Conservation (phyloP, 1,140 invertebrate species). For the Tetragnatha versicolor region DNA sequence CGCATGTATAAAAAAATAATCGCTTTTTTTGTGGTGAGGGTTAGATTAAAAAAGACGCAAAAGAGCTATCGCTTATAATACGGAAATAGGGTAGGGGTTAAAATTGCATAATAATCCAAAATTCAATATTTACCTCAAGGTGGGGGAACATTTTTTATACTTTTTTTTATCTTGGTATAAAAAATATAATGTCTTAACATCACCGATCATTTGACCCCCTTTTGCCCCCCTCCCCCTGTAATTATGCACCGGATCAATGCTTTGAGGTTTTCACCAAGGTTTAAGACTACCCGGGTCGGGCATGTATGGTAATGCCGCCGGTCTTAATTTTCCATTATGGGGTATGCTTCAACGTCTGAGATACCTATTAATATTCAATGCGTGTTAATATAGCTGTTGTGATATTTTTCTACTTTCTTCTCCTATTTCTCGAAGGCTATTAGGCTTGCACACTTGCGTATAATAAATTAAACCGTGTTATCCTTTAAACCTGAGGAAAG, state of each 20-base stretch:
- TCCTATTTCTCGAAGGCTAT: too few relatives aligned
- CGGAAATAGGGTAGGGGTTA: neutral
- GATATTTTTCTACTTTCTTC: neutral
- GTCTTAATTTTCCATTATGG: slow-evolving; percentile 19
- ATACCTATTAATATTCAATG: slow-evolving; percentile 23
- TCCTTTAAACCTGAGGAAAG: too few relatives aligned
- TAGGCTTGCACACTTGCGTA: too few relatives aligned
- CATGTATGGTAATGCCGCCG: neutral
- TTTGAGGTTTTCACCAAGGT: neutral
- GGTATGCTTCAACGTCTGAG: neutral
- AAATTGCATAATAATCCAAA: slow-evolving; percentile 40
- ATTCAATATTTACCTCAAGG: slow-evolving; percentile 44
- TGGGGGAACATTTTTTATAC: neutral
- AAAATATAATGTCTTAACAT: slow-evolving; percentile 46
- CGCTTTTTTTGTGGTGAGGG: slow-evolving; percentile 24
- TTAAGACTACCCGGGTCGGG: neutral
- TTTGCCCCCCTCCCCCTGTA: slow-evolving; percentile 12
- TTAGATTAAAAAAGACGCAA: slow-evolving; percentile 25
- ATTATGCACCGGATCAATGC: slow-evolving; percentile 26
- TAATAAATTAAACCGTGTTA: too few relatives aligned
- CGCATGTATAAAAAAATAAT: slow-evolving; percentile 16
- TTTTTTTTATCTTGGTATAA: neutral
- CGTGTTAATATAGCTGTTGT: neutral
- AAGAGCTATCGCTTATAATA: slow-evolving; percentile 42
- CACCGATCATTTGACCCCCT: slow-evolving; percentile 31